Conservation (phyloP, 2,797 vertebrate genomes). For the Thamnophis elegans region DNA sequence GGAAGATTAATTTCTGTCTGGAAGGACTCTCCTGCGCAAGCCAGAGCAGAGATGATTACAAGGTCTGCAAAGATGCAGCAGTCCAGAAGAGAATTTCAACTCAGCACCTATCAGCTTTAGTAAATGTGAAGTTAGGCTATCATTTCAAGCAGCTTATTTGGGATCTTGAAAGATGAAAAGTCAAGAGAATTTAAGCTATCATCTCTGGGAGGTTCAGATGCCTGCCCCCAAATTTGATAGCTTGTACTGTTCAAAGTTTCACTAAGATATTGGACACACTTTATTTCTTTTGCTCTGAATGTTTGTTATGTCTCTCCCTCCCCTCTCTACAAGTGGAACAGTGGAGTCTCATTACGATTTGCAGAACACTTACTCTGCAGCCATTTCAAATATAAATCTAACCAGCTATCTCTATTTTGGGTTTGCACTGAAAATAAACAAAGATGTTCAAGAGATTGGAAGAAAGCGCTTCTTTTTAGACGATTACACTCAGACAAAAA, state of each 20-base stretch:
- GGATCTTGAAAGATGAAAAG: not conserved
- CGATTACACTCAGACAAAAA: constrained; percentile 28
- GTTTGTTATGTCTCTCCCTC: not conserved
- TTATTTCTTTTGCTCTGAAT: not conserved
- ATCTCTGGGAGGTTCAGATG: not conserved
- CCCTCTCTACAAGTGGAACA: not conserved
- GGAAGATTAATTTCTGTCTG: not conserved
- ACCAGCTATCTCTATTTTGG: not conserved
- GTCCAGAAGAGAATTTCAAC: not conserved
- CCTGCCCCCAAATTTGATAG: not conserved
- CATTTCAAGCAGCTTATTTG: not conserved
- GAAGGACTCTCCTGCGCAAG: not conserved
- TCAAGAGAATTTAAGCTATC: not conserved
- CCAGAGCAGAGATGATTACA: not conserved
- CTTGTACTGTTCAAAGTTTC: not conserved
- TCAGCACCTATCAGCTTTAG: not conserved
- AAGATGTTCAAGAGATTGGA: constrained; percentile 6
- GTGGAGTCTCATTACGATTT: not conserved
- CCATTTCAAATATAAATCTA: constrained; percentile 13
- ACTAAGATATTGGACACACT: not conserved
- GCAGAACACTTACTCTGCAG: not conserved
- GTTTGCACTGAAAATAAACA: not conserved
- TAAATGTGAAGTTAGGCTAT: not conserved
- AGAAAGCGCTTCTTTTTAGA: constrained; percentile 30
- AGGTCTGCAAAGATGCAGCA: not conserved